These are phyloP conservation scores for Drosophila tristis DNA, from an alignment of 1,140 invertebrate genomes.

Conservation along the genomic window DNA sequence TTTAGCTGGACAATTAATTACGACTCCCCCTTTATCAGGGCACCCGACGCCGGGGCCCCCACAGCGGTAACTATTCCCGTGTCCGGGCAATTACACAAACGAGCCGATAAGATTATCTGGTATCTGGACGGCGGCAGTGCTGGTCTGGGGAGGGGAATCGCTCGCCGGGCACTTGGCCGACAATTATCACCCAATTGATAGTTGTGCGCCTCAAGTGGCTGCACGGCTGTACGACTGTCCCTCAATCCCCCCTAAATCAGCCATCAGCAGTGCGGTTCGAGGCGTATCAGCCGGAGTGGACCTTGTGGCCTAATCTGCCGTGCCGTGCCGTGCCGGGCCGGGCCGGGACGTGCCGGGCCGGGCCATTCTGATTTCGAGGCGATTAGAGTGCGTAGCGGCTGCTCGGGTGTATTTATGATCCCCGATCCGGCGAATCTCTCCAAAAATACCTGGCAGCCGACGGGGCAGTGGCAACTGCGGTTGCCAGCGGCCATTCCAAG, in stretches of 20 bases:
- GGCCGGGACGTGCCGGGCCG: no score
- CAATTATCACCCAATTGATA: constrained; percentile 55
- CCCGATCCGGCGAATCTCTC: neutral
- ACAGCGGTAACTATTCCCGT: constrained; percentile 10
- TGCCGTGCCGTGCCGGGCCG: no score
- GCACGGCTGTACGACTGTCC: no score
- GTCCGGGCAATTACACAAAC: constrained; percentile 23
- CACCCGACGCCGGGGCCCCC: neutral
- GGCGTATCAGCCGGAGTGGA: no score
- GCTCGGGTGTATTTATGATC: constrained; percentile 35
- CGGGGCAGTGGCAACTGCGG: no score
- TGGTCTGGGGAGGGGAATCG: no score
- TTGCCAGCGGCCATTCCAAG: constrained; percentile 34
- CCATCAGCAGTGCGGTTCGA: no score
- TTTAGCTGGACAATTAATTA: constrained; percentile 52
- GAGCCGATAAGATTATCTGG: constrained; percentile 25
- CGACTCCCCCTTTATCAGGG: constrained; percentile 24
- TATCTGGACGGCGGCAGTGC: neutral
- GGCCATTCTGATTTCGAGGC: no score
- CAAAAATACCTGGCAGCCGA: no score
- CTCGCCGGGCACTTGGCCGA: constrained; percentile 14
- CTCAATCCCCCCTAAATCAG: no score
- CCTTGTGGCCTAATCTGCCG: no score
- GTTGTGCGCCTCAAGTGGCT: constrained; percentile 35
- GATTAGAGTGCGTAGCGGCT: constrained; percentile 3